Conservation (phyloP, 2,113 vertebrate genomes). For the Lamprotornis superbus region DNA sequence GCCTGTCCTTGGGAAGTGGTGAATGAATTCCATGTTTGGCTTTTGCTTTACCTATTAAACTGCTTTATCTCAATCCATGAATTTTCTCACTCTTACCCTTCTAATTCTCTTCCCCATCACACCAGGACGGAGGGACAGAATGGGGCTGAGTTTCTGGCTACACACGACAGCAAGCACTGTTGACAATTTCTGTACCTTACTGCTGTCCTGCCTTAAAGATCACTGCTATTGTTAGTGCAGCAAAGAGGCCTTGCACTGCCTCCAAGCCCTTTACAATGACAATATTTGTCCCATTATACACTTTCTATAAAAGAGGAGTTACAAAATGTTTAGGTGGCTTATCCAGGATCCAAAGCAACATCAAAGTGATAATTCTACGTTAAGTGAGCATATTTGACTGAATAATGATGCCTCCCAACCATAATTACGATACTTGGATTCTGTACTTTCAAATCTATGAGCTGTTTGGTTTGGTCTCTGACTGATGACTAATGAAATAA, state of each 20-base stretch:
- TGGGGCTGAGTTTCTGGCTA: not conserved
- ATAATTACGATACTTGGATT: not conserved
- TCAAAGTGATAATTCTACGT: not conserved
- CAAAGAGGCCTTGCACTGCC: not conserved
- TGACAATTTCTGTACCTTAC: not conserved
- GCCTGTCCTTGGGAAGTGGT: not conserved
- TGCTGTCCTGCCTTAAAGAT: not conserved
- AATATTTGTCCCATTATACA: not conserved
- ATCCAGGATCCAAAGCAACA: not conserved
- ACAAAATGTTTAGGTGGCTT: slow-evolving; percentile 2
- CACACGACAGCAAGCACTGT: not conserved
- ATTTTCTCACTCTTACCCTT: not conserved
- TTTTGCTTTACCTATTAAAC: not conserved
- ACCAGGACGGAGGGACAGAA: not conserved
- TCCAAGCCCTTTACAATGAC: not conserved
- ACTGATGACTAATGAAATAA: slow-evolving; percentile 18
- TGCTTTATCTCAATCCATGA: not conserved
- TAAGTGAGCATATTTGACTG: slow-evolving; percentile 8
- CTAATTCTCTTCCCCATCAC: not conserved
- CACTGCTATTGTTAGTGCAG: not conserved
- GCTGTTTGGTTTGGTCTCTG: not conserved
- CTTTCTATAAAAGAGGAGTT: not conserved
- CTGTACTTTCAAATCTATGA: not conserved
- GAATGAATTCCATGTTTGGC: not conserved
- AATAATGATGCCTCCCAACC: not conserved